Percentiles rank a stretch among this genome's conserved stretches.
These are phyloP conservation scores for Melierax canorus DNA, from an alignment of 2,113 vertebrate species.

Conservation along the genomic window DNA sequence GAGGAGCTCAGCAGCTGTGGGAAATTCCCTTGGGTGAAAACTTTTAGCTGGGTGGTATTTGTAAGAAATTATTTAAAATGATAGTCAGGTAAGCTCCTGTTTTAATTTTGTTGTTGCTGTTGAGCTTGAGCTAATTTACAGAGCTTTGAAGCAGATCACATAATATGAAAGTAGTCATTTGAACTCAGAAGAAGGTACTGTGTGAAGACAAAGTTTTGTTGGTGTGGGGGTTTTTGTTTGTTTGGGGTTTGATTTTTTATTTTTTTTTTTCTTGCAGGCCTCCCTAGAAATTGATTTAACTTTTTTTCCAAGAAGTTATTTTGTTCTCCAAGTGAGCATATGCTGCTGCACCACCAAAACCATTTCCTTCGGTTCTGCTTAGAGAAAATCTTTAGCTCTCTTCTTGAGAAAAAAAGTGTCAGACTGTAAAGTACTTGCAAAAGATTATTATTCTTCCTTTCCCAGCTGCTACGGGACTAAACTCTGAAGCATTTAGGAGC, in stretches of 20 bases:
- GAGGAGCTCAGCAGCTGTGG: not conserved
- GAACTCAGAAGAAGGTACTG: not conserved
- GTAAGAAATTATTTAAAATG: not conserved
- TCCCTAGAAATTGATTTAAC: not conserved
- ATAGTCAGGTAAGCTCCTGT: not conserved
- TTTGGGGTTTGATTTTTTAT: not conserved
- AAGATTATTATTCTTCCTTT: not conserved
- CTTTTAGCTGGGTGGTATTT: not conserved
- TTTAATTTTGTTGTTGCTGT: not conserved
- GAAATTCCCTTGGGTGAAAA: not conserved
- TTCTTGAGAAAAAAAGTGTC: not conserved
- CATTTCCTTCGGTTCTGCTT: not conserved
- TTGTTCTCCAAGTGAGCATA: not conserved
- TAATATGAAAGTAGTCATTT: rapidly evolving
- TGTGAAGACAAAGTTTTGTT: not conserved
- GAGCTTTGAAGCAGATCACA: not conserved
- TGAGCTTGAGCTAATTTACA: not conserved
- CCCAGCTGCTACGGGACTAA: not conserved
- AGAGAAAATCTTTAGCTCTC: not conserved
- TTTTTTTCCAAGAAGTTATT: not conserved
- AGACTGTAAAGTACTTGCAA: not conserved
- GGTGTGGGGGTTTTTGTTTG: not conserved
- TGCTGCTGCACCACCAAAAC: not conserved
- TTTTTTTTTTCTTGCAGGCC: not conserved
- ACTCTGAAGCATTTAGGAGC: not conserved